These are phyloP conservation scores for Caenorhabditis sulstoni DNA, from an alignment of 2,888 invertebrate species.

Conservation along the genomic window DNA sequence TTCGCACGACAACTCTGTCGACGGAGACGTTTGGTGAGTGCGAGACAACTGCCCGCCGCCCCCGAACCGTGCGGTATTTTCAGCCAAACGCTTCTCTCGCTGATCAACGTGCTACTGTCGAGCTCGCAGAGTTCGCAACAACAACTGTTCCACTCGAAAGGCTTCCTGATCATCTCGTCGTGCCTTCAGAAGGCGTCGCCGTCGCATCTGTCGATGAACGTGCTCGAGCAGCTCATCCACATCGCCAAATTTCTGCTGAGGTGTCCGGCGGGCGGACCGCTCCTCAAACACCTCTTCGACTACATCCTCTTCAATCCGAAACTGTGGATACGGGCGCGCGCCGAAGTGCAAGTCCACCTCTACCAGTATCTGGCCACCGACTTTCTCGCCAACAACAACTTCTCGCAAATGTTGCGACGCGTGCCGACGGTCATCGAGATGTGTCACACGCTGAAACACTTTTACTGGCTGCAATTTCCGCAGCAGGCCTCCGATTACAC, in stretches of 20 bases:
- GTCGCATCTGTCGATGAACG: conserved; percentile 74
- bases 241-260: conserved; percentile 81
- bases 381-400: conserved; percentile 95
- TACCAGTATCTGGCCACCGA: conserved; percentile 99
- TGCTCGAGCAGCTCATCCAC: conserved; percentile 75
- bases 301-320: conserved; percentile 99
- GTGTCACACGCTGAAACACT: conserved; percentile 97
- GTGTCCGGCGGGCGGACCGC: conserved; percentile 76
- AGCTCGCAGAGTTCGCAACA: conserved; percentile 98
- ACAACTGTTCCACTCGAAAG: conserved; percentile 98
- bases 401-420: conserved; percentile 84
- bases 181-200: conserved; percentile 74
- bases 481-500: conserved; percentile 83
- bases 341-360: conserved; percentile 85
- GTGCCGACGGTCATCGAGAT: conserved; percentile 95
- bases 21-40: conserved; percentile 82
- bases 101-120: conserved; percentile 97
- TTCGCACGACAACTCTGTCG: conserved; percentile 79
- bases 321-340: conserved; percentile 96
- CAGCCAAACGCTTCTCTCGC: conserved; percentile 95
- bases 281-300: conserved; percentile 91
- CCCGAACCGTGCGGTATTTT: conserved; percentile 70
- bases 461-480: conserved; percentile 99
- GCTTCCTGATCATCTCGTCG: conserved; percentile 95
- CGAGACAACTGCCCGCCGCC: too few relatives aligned